Percentiles rank a stretch among this genome's conserved stretches.
Conservation (phyloP, 2,113 vertebrate genomes). For the Hystrix brachyura region DNA sequence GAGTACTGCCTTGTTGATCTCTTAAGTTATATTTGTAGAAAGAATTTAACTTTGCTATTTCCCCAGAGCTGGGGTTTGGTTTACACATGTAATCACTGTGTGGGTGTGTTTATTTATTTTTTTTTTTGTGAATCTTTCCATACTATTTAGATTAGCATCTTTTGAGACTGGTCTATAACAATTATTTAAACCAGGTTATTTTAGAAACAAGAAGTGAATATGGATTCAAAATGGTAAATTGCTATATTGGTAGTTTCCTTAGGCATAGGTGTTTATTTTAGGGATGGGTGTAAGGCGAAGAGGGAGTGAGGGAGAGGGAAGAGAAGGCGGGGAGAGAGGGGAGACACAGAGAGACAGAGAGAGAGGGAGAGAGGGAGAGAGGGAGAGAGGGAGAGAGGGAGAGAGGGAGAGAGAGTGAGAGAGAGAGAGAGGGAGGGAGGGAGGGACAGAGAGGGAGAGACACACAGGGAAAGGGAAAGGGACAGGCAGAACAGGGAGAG, state of each 20-base stretch:
- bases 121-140: conserved; percentile 43
- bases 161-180: conserved; percentile 55
- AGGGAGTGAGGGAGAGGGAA: too few species aligned
- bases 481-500: not conserved
- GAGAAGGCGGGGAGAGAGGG: not conserved
- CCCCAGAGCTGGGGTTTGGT: conserved; percentile 65
- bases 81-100: not conserved
- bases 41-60: conserved; percentile 56
- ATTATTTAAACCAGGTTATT: conserved; percentile 54
- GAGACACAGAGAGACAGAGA: too few species aligned
- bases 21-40: conserved; percentile 28
- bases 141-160: conserved; percentile 29
- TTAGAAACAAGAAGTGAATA: conserved; percentile 59
- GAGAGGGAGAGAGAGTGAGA: too few species aligned
- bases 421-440: not conserved
- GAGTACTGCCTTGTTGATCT: conserved; percentile 67
- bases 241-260: not conserved
- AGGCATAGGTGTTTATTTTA: conserved; percentile 41
- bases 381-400: too few species aligned
- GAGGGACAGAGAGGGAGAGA: not conserved
- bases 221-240: not conserved
- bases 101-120: conserved; percentile 32
- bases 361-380: not conserved
- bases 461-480: not conserved
- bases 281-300: not conserved